Conservation (phyloP, 2,888 invertebrate species). For the Pachycephus smyrnensis region DNA sequence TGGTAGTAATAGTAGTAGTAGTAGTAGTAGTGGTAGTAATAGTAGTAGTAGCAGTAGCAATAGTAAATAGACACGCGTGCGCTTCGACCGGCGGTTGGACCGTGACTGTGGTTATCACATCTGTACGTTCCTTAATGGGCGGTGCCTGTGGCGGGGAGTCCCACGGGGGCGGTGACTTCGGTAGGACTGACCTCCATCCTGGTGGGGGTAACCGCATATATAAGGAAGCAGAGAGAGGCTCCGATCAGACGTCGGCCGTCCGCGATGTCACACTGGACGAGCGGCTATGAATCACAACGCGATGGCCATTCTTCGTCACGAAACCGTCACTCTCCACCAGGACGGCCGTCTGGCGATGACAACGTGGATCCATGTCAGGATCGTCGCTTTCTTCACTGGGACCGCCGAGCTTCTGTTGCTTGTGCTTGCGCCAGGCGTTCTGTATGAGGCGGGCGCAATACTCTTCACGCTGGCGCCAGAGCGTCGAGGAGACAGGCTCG, state of each 20-base stretch:
- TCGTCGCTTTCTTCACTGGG: constrained; percentile 70
- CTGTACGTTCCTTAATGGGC: constrained; percentile 25
- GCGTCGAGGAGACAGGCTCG: constrained; percentile 93
- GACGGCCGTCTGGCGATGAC: constrained; percentile 80
- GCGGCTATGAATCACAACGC: constrained; percentile 90
- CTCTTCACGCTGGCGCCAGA: constrained; percentile 96
- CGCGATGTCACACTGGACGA: constrained; percentile 87
- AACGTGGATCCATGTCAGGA: constrained; percentile 58
- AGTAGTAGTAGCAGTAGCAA: neutral
- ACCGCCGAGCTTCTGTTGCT: constrained; percentile 74
- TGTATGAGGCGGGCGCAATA: constrained; percentile 96
- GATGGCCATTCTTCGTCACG: constrained; percentile 88
- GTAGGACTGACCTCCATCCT: constrained; percentile 42
- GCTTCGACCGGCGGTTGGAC: constrained; percentile 4
- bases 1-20: neutral
- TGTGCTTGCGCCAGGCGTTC: constrained; percentile 93
- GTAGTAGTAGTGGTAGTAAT: neutral
- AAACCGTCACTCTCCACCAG: constrained; percentile 86
- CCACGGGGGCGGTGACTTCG: constrained; percentile 39
- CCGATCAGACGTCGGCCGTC: constrained; percentile 88
- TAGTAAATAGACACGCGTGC: constrained; percentile 23
- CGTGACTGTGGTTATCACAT: neutral
- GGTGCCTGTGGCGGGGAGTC: constrained; percentile 33
- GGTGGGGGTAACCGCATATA: neutral
- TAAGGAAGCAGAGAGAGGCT: constrained; percentile 68